Evolutionary conservation across 2,113 vertebrate genomes (phyloP).

Genomic region (Gyps fulvus): DNA sequence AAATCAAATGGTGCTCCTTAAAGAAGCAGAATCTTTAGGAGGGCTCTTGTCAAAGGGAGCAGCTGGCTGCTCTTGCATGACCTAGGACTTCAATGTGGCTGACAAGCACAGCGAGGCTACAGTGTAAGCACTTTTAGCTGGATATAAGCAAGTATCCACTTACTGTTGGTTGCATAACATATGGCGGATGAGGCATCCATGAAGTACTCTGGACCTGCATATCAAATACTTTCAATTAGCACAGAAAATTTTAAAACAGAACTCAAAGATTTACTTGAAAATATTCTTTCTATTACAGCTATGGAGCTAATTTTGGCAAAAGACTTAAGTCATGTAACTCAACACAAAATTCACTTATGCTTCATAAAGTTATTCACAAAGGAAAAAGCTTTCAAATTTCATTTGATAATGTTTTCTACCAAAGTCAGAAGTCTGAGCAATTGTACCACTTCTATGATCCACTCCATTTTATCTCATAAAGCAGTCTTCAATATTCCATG

Average conservation of each 20-base stretch:
- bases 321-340: background rate
- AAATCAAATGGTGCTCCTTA: background rate
- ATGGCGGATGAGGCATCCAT: slow-evolving; percentile 99
- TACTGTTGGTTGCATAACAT: slow-evolving; percentile 99
- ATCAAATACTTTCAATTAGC: slow-evolving; percentile 76
- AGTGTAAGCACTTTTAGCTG: slow-evolving; percentile 23
- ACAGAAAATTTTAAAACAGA: slow-evolving; percentile 53
- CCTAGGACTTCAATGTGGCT: background rate
- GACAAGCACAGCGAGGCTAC: background rate
- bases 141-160: slow-evolving; percentile 76
- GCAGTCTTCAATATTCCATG: background rate
- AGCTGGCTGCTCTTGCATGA: background rate
- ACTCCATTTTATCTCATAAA: background rate
- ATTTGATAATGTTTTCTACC: background rate
- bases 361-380: background rate
- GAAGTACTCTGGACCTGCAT: slow-evolving; percentile 98
- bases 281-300: background rate
- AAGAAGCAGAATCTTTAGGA: background rate
- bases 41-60: background rate
- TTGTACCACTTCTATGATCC: background rate
- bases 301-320: background rate
- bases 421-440: background rate
- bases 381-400: background rate
- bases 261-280: background rate
- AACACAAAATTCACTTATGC: background rate